A percentile compares a stretch with the other conserved stretches of the same genome.
Conservation (phyloP, 1,140 invertebrate genomes). For the Eufriesea mexicana region DNA sequence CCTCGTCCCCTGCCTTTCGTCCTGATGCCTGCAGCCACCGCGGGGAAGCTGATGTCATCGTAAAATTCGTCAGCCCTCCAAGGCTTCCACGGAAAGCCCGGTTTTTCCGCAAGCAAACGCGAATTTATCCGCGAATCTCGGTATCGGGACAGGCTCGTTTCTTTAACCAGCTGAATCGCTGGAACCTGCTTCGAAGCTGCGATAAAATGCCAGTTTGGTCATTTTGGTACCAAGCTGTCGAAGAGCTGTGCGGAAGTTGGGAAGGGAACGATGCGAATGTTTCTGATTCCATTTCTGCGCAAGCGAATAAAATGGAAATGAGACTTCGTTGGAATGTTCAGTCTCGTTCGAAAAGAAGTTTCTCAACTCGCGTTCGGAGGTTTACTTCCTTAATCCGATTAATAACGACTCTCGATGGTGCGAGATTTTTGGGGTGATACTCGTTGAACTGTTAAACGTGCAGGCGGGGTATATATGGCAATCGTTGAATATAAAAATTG, state of each 20-base stretch:
- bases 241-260: not conserved
- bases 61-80: conserved; percentile 32
- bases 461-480: too few relatives aligned
- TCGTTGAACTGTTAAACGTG: too few relatives aligned
- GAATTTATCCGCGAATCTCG: not conserved
- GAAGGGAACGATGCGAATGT: too few relatives aligned
- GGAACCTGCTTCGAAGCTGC: not conserved
- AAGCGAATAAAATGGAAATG: too few relatives aligned
- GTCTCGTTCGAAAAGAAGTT: too few relatives aligned
- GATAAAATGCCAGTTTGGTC: not conserved
- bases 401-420: too few relatives aligned
- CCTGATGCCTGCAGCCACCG: conserved; percentile 15
- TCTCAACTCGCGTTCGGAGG: too few relatives aligned
- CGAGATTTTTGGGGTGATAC: too few relatives aligned
- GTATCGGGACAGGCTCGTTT: not conserved
- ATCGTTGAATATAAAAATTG: too few relatives aligned
- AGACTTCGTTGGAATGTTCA: too few relatives aligned
- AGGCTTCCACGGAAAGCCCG: not conserved
- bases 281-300: too few relatives aligned
- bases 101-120: not conserved
- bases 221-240: not conserved
- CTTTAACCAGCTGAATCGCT: not conserved
- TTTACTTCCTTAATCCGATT: too few relatives aligned
- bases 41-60: conserved; percentile 15
- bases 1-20: conserved; percentile 49